These are phyloP conservation scores for Struthio camelus DNA, from an alignment of 2,113 vertebrate species.

Conservation along the genomic window DNA sequence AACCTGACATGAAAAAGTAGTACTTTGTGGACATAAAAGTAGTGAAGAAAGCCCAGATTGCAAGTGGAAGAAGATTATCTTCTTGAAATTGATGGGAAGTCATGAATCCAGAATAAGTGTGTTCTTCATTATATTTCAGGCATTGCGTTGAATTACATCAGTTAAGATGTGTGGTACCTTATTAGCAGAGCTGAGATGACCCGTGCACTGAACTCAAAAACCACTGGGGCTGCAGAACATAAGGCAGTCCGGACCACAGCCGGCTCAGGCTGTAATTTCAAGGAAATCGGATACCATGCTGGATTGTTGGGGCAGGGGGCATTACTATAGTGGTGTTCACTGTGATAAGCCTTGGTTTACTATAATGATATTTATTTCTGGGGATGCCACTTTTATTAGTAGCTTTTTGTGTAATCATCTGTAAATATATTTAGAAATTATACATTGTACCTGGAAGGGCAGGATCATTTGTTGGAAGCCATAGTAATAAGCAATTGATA, in stretches of 20 bases:
- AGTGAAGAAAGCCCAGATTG: not conserved
- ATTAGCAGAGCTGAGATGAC: not conserved
- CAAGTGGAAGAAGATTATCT: not conserved
- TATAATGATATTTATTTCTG: not conserved
- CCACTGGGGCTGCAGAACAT: not conserved
- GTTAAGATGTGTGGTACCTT: not conserved
- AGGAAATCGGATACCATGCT: not conserved
- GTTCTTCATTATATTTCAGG: not conserved
- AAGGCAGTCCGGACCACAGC: not conserved
- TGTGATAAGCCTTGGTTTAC: not conserved
- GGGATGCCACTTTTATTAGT: not conserved
- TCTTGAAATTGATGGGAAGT: not conserved
- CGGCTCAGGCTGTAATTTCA: not conserved
- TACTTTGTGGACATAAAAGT: not conserved
- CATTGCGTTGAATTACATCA: not conserved
- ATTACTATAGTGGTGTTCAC: not conserved
- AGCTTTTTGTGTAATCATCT: not conserved
- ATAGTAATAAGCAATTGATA: not conserved
- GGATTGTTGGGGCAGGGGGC: not conserved
- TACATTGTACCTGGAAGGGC: accelerated
- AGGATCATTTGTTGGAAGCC: not conserved
- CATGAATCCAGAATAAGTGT: not conserved
- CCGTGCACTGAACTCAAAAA: not conserved
- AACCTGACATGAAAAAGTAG: not conserved
- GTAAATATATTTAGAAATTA: not conserved